phyloP scores from a whole-genome alignment of 92 coral and sea anemone genomes.

The Nematostella vectensis region DNA sequence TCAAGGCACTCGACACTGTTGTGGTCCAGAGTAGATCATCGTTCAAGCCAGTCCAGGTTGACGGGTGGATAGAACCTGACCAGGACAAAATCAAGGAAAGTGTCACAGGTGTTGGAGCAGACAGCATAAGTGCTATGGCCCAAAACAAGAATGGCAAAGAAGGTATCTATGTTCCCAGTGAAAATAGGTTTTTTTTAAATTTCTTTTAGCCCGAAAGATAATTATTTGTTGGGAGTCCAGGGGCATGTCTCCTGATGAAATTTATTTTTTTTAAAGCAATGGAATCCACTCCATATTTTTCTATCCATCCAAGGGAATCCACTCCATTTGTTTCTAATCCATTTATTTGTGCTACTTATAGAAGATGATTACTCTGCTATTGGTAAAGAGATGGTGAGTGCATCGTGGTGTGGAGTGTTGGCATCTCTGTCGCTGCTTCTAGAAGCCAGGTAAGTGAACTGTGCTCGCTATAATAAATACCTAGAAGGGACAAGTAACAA shows the following conservation, averaged over 20 bases:
- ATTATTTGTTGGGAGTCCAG: too few species aligned
- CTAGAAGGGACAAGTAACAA: background rate
- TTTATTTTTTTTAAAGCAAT: too few species aligned
- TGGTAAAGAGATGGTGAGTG: constrained; percentile 71
- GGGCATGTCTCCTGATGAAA: too few species aligned
- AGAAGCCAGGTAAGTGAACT: constrained; percentile 84
- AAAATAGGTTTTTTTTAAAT: background rate
- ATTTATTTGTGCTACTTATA: background rate
- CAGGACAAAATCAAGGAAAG: constrained; percentile 30
- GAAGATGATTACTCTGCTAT: background rate
- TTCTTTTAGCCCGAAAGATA: too few species aligned
- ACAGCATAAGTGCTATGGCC: constrained; percentile 60
- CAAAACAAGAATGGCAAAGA: constrained; percentile 41
- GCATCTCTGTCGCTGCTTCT: constrained; percentile 80
- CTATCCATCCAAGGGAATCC: too few species aligned
- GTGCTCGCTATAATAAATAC: background rate
- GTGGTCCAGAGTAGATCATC: constrained; percentile 39
- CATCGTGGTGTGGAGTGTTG: constrained; percentile 96
- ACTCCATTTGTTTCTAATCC: too few species aligned
- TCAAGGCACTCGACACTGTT: constrained; percentile 78
- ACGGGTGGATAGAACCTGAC: constrained; percentile 94
- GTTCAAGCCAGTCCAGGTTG: constrained; percentile 29
- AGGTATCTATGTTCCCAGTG: constrained; percentile 25
- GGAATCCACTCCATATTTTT: too few species aligned
- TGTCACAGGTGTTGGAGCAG: constrained; percentile 90